Percentiles rank a stretch among this genome's conserved stretches.
Conservation (phyloP, 1,140 invertebrate genomes). For the Rhopalosiphum maidis region DNA sequence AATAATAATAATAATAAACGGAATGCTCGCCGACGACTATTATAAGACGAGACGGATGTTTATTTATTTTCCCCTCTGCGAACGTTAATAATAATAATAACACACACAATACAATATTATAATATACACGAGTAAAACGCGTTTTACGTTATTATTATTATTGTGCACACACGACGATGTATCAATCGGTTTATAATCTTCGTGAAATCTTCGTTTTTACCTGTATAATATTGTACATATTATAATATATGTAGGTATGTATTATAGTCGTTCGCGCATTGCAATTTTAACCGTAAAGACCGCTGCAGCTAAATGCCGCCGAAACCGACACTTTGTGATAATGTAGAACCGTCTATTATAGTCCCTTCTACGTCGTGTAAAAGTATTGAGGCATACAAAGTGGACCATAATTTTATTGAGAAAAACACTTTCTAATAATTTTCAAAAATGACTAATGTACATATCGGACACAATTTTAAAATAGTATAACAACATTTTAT, state of each 20-base stretch:
- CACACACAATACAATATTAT: not conserved
- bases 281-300: not conserved
- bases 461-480: not conserved
- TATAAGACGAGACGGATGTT: not conserved
- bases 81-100: not conserved
- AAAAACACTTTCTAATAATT: not conserved
- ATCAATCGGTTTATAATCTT: not conserved
- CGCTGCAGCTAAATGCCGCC: not conserved
- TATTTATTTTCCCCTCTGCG: conserved; percentile 3
- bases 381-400: not conserved
- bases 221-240: not conserved
- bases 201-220: not conserved
- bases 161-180: not conserved
- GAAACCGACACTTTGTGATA: not conserved
- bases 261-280: not conserved
- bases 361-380: not conserved
- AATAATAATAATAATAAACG: not conserved
- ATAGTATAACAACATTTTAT: not conserved
- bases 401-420: not conserved
- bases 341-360: not conserved
- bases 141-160: not conserved
- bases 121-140: conserved; percentile 13
- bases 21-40: not conserved
- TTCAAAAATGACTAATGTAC: not conserved
- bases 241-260: not conserved